These are phyloP conservation scores for Eumeta japonica DNA, from an alignment of 1,140 invertebrate genomes.

Conservation along the genomic window DNA sequence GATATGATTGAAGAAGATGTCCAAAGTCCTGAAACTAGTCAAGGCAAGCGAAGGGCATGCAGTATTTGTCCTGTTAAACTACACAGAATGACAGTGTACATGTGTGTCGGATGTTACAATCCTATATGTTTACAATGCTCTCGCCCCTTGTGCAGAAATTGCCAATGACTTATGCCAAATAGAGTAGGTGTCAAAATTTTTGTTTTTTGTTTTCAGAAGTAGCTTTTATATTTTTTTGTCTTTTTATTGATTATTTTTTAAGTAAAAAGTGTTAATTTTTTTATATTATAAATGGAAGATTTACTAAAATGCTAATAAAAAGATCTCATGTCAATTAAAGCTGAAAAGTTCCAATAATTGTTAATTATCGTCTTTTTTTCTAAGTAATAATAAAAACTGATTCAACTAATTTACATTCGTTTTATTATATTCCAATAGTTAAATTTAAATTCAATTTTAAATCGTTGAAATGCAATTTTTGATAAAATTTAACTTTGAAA, in stretches of 20 bases:
- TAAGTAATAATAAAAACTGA: constrained; percentile 14
- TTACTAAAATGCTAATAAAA: constrained; percentile 14
- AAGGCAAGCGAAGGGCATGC: constrained; percentile 17
- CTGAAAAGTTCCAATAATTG: too few relatives aligned
- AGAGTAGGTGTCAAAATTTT: constrained; percentile 18
- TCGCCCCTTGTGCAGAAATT: constrained; percentile 17
- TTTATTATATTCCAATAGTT: constrained; percentile 13
- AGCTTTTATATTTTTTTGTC: constrained; percentile 16
- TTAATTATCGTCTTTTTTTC: too few relatives aligned
- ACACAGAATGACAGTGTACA: constrained; percentile 17
- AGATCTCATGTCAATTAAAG: too few relatives aligned
- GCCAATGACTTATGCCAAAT: constrained; percentile 19
- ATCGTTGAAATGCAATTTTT: too few relatives aligned
- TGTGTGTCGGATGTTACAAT: constrained; percentile 17
- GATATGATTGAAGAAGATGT: constrained; percentile 15
- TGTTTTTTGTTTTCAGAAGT: constrained; percentile 17
- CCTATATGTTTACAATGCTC: constrained; percentile 19
- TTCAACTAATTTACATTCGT: constrained; percentile 13
- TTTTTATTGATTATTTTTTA: constrained; percentile 13
- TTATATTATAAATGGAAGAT: constrained; percentile 15
- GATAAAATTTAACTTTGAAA: too few relatives aligned
- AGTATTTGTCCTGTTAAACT: constrained; percentile 17
- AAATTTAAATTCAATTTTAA: constrained; percentile 12
- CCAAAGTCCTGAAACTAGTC: constrained; percentile 13
- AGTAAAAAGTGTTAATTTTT: constrained; percentile 14